A percentile compares a stretch with the other conserved stretches of the same genome.
phyloP scores from a whole-genome alignment of 2,888 invertebrate species.

The Tenthredo livida region DNA sequence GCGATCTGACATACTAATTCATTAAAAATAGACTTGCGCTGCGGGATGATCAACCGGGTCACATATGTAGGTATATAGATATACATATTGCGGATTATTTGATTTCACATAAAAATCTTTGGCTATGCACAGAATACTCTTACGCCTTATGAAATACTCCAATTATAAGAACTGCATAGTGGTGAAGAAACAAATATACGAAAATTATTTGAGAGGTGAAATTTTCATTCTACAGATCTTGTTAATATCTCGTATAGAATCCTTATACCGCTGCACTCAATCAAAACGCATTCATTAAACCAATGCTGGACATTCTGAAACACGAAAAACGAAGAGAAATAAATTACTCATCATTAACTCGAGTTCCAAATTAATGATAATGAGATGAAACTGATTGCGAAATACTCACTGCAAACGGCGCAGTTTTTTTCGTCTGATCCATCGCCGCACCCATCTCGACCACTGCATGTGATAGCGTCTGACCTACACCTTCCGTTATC shows the following conservation, averaged over 20 bases:
- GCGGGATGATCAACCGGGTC: neutral
- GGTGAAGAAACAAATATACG: neutral
- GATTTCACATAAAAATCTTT: constrained; percentile 39
- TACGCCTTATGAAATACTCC: neutral
- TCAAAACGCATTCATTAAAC: constrained; percentile 41
- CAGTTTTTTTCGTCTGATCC: constrained; percentile 93
- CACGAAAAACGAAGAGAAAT: no score
- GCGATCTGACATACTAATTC: neutral
- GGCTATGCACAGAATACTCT: constrained; percentile 33
- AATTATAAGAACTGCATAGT: neutral
- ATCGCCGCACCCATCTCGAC: constrained; percentile 95
- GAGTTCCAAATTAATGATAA: neutral
- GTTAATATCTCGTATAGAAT: neutral
- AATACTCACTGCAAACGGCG: constrained; percentile 90
- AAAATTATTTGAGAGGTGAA: neutral
- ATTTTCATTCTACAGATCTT: neutral
- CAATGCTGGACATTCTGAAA: constrained; percentile 66
- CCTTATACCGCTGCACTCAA: neutral
- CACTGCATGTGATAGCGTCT: constrained; percentile 93
- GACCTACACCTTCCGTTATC: constrained; percentile 93
- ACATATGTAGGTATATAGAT: no score
- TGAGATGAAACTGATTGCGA: neutral
- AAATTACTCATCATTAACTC: neutral
- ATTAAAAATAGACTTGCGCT: constrained; percentile 9
- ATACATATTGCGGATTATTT: constrained; percentile 16